A percentile compares a stretch with the other conserved stretches of the same genome.
Evolutionary conservation across 1,140 invertebrate species (phyloP).

Genomic region (Hestina assimilis): DNA sequence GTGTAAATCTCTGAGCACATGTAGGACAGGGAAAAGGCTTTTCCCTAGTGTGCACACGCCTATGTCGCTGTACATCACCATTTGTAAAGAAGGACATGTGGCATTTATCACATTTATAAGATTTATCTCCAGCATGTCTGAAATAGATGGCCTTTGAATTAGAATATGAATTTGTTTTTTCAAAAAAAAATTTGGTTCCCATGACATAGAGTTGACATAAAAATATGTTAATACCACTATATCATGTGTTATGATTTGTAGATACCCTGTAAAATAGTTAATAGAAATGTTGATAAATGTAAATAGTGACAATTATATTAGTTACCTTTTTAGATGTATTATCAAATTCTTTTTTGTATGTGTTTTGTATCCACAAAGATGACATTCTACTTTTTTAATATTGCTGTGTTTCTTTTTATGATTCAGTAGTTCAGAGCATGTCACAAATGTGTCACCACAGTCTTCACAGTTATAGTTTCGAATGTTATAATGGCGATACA

Average conservation of each 20-base stretch:
- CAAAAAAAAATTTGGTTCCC: not conserved
- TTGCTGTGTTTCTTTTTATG: slow-evolving; percentile 63
- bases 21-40: slow-evolving; percentile 80
- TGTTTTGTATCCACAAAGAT: slow-evolving; percentile 73
- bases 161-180: not conserved
- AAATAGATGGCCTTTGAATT: slow-evolving; percentile 20
- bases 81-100: slow-evolving; percentile 60
- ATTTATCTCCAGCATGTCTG: slow-evolving; percentile 69
- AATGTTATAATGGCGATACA: slow-evolving; percentile 71
- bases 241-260: not conserved
- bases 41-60: slow-evolving; percentile 76
- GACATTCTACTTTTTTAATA: slow-evolving; percentile 64
- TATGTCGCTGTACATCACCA: slow-evolving; percentile 68
- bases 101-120: slow-evolving; percentile 67
- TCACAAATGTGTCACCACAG: slow-evolving; percentile 72
- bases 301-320: too few species aligned
- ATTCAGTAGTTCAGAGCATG: slow-evolving; percentile 66
- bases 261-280: not conserved
- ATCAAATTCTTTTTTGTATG: slow-evolving; percentile 73
- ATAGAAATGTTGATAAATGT: not conserved
- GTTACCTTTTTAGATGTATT: slow-evolving; percentile 67
- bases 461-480: slow-evolving; percentile 73
- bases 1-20: slow-evolving; percentile 76
- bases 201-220: too few species aligned
- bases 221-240: too few species aligned